Conservation (phyloP, 2,888 invertebrate genomes). For the Phengaris arion region DNA sequence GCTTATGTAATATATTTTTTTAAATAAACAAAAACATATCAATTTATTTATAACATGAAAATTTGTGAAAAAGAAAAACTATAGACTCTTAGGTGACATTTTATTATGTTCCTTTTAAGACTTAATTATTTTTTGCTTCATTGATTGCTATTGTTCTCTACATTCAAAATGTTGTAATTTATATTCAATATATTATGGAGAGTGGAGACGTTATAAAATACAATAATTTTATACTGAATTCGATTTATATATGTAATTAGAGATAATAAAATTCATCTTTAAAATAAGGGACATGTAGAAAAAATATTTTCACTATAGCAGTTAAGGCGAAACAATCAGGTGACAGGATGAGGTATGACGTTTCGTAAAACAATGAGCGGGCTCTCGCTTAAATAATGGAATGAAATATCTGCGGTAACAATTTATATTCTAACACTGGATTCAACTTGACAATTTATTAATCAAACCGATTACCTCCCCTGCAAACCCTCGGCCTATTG, state of each 20-base stretch:
- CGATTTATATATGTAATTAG: background rate
- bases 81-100: too few relatives aligned
- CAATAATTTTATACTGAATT: background rate
- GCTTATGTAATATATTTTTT: slow-evolving; percentile 28
- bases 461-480: slow-evolving; percentile 78
- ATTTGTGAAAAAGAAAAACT: too few relatives aligned
- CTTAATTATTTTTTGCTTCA: background rate
- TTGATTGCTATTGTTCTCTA: background rate
- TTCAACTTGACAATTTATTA: slow-evolving; percentile 80
- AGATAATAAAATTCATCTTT: background rate
- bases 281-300: slow-evolving; percentile 16
- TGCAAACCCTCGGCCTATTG: slow-evolving; percentile 71
- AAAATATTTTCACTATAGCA: slow-evolving; percentile 35
- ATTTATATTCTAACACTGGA: slow-evolving; percentile 77
- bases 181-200: background rate
- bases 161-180: background rate
- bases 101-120: too few relatives aligned
- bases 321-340: slow-evolving; percentile 67
- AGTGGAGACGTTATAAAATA: background rate
- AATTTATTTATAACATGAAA: too few relatives aligned
- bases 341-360: slow-evolving; percentile 76
- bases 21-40: background rate
- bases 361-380: slow-evolving; percentile 77
- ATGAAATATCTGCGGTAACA: slow-evolving; percentile 78
- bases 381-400: slow-evolving; percentile 70